Percentiles rank a stretch among this genome's conserved stretches.
phyloP scores from a whole-genome alignment of 2,888 invertebrate genomes.

The Aromia moschata region DNA sequence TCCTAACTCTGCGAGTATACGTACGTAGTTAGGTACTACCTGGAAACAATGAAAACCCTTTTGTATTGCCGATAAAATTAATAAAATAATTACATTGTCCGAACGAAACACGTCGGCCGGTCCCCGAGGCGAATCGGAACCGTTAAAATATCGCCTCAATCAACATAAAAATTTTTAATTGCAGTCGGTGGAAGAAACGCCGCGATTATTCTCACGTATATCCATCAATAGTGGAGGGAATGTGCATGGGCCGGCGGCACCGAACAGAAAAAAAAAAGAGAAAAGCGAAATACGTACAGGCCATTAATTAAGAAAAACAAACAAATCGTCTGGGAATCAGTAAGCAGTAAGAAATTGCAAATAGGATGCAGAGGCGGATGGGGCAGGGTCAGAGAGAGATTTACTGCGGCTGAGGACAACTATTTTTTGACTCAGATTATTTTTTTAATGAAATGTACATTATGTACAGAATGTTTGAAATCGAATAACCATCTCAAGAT shows the following conservation, averaged over 20 bases:
- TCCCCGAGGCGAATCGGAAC: conserved; percentile 2
- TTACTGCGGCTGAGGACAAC: conserved; percentile 21
- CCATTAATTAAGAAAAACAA: conserved; percentile 43
- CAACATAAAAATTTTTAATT: conserved; percentile 29
- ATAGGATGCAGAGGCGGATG: conserved; percentile 38
- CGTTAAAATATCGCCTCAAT: conserved; percentile 27
- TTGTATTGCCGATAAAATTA: conserved; percentile 14
- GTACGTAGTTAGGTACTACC: too few relatives aligned
- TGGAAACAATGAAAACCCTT: too few relatives aligned
- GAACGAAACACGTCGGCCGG: conserved; percentile 1
- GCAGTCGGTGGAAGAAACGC: conserved; percentile 21
- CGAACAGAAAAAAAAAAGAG: too few relatives aligned
- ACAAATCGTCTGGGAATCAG: conserved; percentile 38
- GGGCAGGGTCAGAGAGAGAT: conserved; percentile 28
- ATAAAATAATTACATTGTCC: conserved; percentile 18
- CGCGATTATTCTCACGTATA: conserved; percentile 27
- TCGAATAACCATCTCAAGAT: too few relatives aligned
- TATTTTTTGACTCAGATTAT: background rate
- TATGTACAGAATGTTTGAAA: too few relatives aligned
- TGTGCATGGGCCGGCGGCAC: conserved; percentile 23
- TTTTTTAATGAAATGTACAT: too few relatives aligned
- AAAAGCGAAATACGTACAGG: conserved; percentile 30
- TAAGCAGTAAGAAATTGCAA: conserved; percentile 38
- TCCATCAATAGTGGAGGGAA: conserved; percentile 23
- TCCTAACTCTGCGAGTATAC: too few relatives aligned